A percentile compares a stretch with the other conserved stretches of the same genome.
These are phyloP conservation scores for Micropterix aruncella DNA, from an alignment of 2,888 invertebrate species.

Conservation along the genomic window DNA sequence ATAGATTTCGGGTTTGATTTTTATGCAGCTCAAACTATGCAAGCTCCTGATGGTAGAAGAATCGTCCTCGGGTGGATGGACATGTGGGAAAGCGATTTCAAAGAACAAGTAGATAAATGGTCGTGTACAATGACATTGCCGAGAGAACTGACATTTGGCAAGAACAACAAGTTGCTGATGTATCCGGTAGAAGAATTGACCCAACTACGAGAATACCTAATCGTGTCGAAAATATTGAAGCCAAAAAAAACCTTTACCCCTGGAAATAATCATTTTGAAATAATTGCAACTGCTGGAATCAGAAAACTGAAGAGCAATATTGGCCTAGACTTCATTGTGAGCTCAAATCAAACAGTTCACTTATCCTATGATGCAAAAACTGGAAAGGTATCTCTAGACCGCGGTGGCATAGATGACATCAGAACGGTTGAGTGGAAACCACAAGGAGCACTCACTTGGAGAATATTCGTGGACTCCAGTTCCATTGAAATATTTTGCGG, in stretches of 20 bases:
- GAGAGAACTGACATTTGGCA: constrained; percentile 22
- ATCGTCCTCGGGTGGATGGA: constrained; percentile 32
- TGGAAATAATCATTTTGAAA: constrained; percentile 23
- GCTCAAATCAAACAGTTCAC: background rate
- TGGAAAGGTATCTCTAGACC: constrained; percentile 15
- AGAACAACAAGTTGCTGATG: constrained; percentile 20
- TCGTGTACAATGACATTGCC: constrained; percentile 28
- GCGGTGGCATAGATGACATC: constrained; percentile 25
- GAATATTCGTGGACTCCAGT: constrained; percentile 28
- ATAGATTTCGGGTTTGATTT: constrained; percentile 32
- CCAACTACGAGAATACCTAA: constrained; percentile 20
- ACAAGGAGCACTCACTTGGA: constrained; percentile 15
- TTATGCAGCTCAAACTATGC: constrained; percentile 27
- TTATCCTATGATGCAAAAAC: background rate
- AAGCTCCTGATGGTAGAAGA: constrained; percentile 23
- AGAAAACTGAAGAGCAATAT: too few species aligned
- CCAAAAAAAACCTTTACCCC: constrained; percentile 26
- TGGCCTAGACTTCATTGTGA: background rate
- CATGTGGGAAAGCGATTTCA: constrained; percentile 26
- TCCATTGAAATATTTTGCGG: constrained; percentile 31
- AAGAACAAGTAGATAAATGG: constrained; percentile 26
- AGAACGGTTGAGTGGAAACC: constrained; percentile 24
- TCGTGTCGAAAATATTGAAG: constrained; percentile 27
- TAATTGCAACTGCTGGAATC: constrained; percentile 14
- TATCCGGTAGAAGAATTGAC: constrained; percentile 21